Base-by-base conservation (phyloP, 2,113 vertebrate genomes). In the Jaculus jaculus region DNA sequence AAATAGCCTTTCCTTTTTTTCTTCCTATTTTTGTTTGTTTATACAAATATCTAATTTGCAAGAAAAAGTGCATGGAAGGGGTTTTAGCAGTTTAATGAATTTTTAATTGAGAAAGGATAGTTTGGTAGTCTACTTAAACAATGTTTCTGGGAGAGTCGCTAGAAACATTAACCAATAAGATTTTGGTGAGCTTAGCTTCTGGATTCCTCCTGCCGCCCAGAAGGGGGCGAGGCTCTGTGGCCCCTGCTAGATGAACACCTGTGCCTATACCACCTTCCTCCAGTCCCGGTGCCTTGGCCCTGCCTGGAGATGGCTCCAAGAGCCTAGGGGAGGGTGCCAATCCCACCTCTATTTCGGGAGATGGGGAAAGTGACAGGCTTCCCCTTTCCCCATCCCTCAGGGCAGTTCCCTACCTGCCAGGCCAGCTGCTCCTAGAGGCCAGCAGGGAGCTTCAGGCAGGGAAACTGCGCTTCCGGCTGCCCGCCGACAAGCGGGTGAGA, bases 51-150 rank as follows among this genome's bases (percentile, higher is more conserved):
- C n/a, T 63, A 96, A 96, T 96, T 97, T 96, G 93, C 34, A 96
- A 95, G 90, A 73, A 78, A 87, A 97, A 97, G 95, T 13, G 93
- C 93, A 42, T 91, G 98, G 97, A 96, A 97, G 91, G 84, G 95
- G 95, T 90, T 97, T 96, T 95, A 96, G 95, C 96, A 39, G 21
- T 97, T 98, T 96, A 96, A 97, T 96, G 96, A 97, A 92, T 96
- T 97, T 96, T 95, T 94, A 89, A 93, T 95, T 83, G 92, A 87
- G 95, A 97, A 96, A 95, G 91, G 93, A 73, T 96, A 97, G 97
- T 91, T 97, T 94, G 75, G 47, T 97, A 96, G 95, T 42, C 82
- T 97, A 97, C 17, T 26, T 96, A 61, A 6, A 94, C 94, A 88
- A 89, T 95, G 95, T 97, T 97, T 96, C 84, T 54, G 3, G 72